These are phyloP conservation scores for Cacatua alba DNA, from an alignment of 2,113 vertebrate species.

Conservation along the genomic window DNA sequence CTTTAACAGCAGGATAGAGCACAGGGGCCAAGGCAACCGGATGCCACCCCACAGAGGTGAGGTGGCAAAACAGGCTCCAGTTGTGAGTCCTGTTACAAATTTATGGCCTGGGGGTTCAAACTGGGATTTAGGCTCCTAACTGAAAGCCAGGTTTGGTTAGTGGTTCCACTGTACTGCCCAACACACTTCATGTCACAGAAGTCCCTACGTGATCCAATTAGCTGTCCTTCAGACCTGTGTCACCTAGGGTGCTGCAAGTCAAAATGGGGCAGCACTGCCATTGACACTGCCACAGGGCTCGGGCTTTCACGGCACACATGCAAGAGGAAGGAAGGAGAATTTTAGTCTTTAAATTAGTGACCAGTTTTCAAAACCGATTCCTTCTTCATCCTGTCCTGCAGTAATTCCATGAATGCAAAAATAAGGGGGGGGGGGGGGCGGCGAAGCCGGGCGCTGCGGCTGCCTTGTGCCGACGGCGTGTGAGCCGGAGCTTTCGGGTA, in stretches of 20 bases:
- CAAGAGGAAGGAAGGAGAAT: neutral
- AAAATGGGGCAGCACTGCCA: neutral
- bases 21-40: fast-evolving
- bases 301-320: fast-evolving
- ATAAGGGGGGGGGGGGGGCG: no score
- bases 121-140: neutral
- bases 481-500: neutral
- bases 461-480: neutral
- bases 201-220: fast-evolving
- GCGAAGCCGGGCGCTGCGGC: neutral
- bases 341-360: neutral
- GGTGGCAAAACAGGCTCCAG: neutral
- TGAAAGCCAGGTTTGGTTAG: neutral
- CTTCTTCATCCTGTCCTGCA: neutral
- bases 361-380: neutral
- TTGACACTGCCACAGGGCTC: neutral
- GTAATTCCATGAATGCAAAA: neutral
- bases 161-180: neutral
- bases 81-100: neutral
- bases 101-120: neutral
- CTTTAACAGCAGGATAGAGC: neutral
- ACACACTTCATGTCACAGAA: neutral
- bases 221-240: fast-evolving
- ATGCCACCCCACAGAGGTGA: neutral
- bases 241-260: neutral